Conservation (phyloP, 2,888 invertebrate species). For the Trachelus stipa region DNA sequence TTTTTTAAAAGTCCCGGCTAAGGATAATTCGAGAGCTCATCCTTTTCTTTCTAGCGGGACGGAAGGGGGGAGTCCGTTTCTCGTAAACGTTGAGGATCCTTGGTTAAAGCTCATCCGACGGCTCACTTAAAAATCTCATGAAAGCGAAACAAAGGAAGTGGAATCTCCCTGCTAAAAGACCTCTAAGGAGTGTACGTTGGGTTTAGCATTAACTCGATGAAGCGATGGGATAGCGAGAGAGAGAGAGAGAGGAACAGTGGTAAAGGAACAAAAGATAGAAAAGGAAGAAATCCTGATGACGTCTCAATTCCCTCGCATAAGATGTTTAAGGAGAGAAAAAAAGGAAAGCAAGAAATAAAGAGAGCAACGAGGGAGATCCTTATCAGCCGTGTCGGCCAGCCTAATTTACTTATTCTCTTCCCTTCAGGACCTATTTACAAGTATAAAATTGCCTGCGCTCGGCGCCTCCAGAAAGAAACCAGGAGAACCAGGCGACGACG, state of each 20-base stretch:
- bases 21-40: constrained; percentile 47
- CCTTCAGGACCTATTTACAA: constrained; percentile 80
- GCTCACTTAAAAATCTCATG: constrained; percentile 61
- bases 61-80: not conserved
- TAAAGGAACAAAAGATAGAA: constrained; percentile 33
- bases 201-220: constrained; percentile 52
- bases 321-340: constrained; percentile 40
- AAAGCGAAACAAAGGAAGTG: constrained; percentile 58
- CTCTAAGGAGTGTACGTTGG: constrained; percentile 39
- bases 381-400: constrained; percentile 75
- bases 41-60: constrained; percentile 7
- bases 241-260: constrained; percentile 35
- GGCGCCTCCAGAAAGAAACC: constrained; percentile 32
- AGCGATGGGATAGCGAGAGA: constrained; percentile 33
- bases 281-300: constrained; percentile 52
- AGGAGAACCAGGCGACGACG: not conserved
- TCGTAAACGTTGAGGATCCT: constrained; percentile 27
- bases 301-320: constrained; percentile 54
- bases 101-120: constrained; percentile 50
- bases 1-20: not conserved
- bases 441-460: constrained; percentile 49
- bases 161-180: constrained; percentile 32
- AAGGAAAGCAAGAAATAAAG: constrained; percentile 25
- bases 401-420: constrained; percentile 83
- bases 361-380: constrained; percentile 73